Evolutionary conservation across 2,888 invertebrate species (phyloP).

Genomic region (Malthinus seriepunctatus): DNA sequence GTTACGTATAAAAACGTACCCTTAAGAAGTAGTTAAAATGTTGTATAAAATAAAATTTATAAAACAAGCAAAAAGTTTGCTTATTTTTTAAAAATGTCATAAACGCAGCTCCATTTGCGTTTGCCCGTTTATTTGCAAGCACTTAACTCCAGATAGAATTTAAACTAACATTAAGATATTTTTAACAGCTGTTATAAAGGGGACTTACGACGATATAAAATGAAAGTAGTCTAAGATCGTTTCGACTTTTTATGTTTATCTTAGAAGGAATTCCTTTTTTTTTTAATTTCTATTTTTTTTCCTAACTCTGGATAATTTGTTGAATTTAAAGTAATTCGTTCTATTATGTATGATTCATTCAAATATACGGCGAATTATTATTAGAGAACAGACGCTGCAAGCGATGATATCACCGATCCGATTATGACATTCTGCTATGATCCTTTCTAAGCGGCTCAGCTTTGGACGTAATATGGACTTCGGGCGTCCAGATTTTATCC

Average conservation of each 20-base stretch:
- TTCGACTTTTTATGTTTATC: slow-evolving; percentile 51
- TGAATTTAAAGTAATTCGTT: slow-evolving; percentile 17
- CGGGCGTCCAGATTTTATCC: slow-evolving; percentile 33
- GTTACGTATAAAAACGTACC: slow-evolving; percentile 16
- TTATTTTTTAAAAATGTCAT: slow-evolving; percentile 35
- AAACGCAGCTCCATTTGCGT: slow-evolving; percentile 39
- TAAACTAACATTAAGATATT: slow-evolving; percentile 54
- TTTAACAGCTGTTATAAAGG: slow-evolving; percentile 51
- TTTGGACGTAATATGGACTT: slow-evolving; percentile 41
- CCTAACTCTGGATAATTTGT: slow-evolving; percentile 33
- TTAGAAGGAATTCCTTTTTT: slow-evolving; percentile 31
- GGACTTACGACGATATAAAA: slow-evolving; percentile 45
- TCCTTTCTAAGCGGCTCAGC: slow-evolving; percentile 41
- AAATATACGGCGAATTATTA: slow-evolving; percentile 17
- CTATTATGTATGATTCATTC: slow-evolving; percentile 11
- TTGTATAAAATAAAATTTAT: slow-evolving; percentile 22
- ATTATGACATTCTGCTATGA: slow-evolving; percentile 38
- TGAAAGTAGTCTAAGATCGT: slow-evolving; percentile 47
- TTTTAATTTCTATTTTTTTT: slow-evolving; percentile 8
- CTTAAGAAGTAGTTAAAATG: slow-evolving; percentile 19
- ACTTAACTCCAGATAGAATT: slow-evolving; percentile 53
- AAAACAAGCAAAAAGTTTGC: slow-evolving; percentile 35
- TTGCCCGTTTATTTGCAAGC: slow-evolving; percentile 48
- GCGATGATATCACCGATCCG: slow-evolving; percentile 38
- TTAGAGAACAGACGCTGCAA: slow-evolving; percentile 22